These are phyloP conservation scores for Trachelus troglodyta DNA, from an alignment of 2,888 invertebrate genomes.

Conservation along the genomic window DNA sequence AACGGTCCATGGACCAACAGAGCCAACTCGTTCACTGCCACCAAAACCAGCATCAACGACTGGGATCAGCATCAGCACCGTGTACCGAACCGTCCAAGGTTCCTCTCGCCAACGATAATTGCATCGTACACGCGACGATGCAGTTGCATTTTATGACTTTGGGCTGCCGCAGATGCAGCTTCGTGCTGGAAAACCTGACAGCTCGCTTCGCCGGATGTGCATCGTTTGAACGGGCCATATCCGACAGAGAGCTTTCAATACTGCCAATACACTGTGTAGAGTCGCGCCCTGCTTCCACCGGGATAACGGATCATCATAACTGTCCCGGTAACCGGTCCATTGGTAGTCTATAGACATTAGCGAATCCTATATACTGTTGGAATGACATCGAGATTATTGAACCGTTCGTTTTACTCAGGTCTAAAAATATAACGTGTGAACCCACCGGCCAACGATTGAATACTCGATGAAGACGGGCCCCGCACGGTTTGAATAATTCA, in stretches of 20 bases:
- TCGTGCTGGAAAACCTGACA: neutral
- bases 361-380: neutral
- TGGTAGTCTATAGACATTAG: neutral
- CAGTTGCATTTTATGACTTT: constrained; percentile 37
- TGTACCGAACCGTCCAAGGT: neutral
- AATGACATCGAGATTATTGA: neutral
- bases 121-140: constrained; percentile 42
- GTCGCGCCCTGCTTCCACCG: neutral
- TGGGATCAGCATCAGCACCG: constrained; percentile 15
- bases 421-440: neutral
- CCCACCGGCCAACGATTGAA: neutral
- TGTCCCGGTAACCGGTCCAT: neutral
- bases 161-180: neutral
- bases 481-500: neutral
- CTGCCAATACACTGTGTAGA: neutral
- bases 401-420: neutral
- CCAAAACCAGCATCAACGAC: constrained; percentile 28
- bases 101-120: constrained; percentile 37
- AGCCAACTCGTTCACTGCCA: constrained; percentile 7
- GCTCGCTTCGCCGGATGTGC: constrained; percentile 2
- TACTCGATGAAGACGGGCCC: neutral
- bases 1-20: neutral
- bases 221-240: neutral
- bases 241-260: neutral
- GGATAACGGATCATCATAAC: neutral